Evolutionary conservation across 2,113 vertebrate species (phyloP).

Genomic region (Phaethornis superciliosus): DNA sequence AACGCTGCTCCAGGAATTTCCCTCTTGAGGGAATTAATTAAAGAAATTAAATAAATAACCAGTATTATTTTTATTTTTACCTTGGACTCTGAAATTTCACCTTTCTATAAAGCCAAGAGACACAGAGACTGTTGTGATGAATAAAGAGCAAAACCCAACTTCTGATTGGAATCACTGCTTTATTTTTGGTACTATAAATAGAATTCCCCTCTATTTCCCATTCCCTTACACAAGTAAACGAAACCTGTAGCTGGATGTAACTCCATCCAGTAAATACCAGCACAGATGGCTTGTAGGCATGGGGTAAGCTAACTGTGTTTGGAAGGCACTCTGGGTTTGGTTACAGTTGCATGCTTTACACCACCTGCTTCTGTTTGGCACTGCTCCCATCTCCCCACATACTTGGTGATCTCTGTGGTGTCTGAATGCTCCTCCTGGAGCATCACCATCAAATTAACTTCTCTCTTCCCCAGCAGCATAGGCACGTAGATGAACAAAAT

Average conservation of each 20-base stretch:
- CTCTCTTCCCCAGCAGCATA: neutral
- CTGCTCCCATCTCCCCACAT: neutral
- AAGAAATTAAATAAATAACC: neutral
- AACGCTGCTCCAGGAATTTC: neutral
- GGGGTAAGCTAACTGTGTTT: constrained; percentile 12
- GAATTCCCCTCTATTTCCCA: constrained; percentile 72
- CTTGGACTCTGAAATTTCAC: neutral
- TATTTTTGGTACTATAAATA: constrained; percentile 78
- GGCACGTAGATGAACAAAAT: neutral
- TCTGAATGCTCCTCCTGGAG: neutral
- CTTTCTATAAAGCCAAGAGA: neutral
- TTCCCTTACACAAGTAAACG: constrained; percentile 67
- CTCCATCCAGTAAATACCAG: constrained; percentile 50
- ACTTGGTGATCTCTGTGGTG: neutral
- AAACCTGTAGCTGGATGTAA: constrained; percentile 50
- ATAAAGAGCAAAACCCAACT: neutral
- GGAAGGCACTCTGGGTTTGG: constrained; percentile 25
- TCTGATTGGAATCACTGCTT: constrained; percentile 74
- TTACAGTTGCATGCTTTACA: neutral
- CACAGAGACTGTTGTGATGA: neutral
- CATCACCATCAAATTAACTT: neutral
- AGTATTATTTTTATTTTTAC: neutral
- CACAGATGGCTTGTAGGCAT: constrained; percentile 2
- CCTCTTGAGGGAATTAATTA: neutral
- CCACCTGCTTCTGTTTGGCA: neutral